Percentiles rank a stretch among this genome's conserved stretches.
phyloP scores from a whole-genome alignment of 2,888 invertebrate species.

The Ctenicera cuprea region DNA sequence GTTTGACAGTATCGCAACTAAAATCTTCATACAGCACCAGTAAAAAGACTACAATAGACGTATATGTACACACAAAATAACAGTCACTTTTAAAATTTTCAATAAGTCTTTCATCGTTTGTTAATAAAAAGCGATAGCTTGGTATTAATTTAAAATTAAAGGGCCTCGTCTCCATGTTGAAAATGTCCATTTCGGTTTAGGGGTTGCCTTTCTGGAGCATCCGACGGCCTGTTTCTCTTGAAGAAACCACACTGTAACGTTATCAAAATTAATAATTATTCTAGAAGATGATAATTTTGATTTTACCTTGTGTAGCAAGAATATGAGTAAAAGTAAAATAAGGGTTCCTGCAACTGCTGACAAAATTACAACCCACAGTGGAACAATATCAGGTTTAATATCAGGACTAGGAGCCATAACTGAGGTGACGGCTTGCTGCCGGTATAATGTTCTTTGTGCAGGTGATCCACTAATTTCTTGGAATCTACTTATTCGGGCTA shows the following conservation, averaged over 20 bases:
- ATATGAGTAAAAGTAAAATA: constrained; percentile 85
- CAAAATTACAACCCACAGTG: constrained; percentile 90
- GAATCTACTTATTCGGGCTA: constrained; percentile 83
- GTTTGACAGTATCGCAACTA: constrained; percentile 34
- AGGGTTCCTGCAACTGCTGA: constrained; percentile 89
- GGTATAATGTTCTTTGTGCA: constrained; percentile 75
- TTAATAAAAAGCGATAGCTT: constrained; percentile 37
- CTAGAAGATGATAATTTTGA: neutral
- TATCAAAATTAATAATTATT: constrained; percentile 39
- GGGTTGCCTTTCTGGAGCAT: constrained; percentile 89
- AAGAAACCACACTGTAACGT: constrained; percentile 91
- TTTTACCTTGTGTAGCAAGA: constrained; percentile 86
- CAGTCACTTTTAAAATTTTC: constrained; percentile 37
- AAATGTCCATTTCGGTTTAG: constrained; percentile 84
- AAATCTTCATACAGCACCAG: constrained; percentile 45
- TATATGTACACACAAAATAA: constrained; percentile 51
- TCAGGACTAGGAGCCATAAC: constrained; percentile 80
- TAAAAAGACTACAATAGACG: constrained; percentile 40
- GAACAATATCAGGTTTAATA: constrained; percentile 82
- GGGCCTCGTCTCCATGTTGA: constrained; percentile 83
- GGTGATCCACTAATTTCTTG: constrained; percentile 82
- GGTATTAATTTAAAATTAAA: constrained; percentile 72
- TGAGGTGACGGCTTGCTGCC: constrained; percentile 83
- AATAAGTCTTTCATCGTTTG: constrained; percentile 34
- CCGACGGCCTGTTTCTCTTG: constrained; percentile 90